A percentile compares a stretch with the other conserved stretches of the same genome.
Evolutionary conservation across 2,797 vertebrate species (phyloP).

Genomic region (Knipowitschia caucasica): DNA sequence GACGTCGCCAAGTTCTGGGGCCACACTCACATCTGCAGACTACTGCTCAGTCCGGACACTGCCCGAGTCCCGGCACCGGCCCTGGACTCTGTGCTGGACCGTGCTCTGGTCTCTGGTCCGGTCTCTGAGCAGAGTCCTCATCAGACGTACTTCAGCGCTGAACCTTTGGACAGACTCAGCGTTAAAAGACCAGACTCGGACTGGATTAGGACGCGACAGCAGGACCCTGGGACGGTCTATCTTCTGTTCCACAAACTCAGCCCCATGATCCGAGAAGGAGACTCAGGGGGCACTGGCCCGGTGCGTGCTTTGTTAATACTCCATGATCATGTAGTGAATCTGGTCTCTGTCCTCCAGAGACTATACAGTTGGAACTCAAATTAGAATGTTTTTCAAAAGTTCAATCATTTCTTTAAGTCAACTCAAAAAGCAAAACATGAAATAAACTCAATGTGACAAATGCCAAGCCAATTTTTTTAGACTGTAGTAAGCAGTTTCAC

Average conservation of each 20-base stretch:
- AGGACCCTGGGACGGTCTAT: conserved; percentile 76
- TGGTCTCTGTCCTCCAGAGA: neutral
- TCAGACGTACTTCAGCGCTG: conserved; percentile 85
- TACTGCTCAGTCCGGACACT: conserved; percentile 67
- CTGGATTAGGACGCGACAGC: conserved; percentile 81
- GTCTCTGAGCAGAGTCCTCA: conserved; percentile 36
- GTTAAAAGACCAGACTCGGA: conserved; percentile 79
- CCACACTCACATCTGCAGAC: conserved; percentile 80
- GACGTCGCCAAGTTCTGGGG: conserved; percentile 94
- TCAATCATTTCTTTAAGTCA: too few species aligned
- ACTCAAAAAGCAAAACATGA: too few species aligned
- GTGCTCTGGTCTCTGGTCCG: conserved; percentile 29
- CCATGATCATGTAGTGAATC: neutral
- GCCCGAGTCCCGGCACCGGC: conserved; percentile 26
- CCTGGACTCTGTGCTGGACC: neutral
- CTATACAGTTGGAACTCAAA: too few species aligned
- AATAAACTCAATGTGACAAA: too few species aligned
- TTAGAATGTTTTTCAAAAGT: too few species aligned
- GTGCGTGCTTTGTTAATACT: neutral
- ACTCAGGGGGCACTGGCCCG: conserved; percentile 13
- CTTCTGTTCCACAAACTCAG: conserved; percentile 85
- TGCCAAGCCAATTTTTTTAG: too few species aligned
- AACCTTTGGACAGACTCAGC: conserved; percentile 84
- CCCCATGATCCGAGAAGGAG: conserved; percentile 73
- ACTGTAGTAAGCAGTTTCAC: too few species aligned